Base-by-base conservation (phyloP, 2,888 invertebrate genomes). In the Dinocampus coccinellae region DNA sequence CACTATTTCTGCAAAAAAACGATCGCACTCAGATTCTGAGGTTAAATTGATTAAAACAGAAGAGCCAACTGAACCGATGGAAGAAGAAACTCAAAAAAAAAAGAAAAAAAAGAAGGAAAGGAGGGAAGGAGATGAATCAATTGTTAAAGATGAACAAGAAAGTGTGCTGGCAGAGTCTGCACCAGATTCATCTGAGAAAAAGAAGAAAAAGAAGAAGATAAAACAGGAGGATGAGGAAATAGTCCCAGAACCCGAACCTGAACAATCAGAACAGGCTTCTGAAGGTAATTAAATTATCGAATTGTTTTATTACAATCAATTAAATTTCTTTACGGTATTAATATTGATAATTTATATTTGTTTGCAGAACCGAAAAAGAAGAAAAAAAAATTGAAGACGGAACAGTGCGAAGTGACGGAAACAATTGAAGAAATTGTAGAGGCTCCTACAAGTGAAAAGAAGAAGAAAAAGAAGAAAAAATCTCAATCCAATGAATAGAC, bases 1-100 rank as follows among this genome's bases (percentile, higher is more conserved):
- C 57, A 96, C 97, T 0, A 86, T 97, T 91, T 92, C 24, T 0
- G 81, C 88, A 3, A 93, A 93, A 84, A 89, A 93, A 22, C 91
- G 91, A 78, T 20, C 42, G 16, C 89, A 91, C 80, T 90, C 90
- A 0, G 90, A 91, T 0, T 88, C 69, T n/a, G 83, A 75, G 70
- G 85, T 81, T 16, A 88, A 85, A 79, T 82, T 83, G 3, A 81
- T 88, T n/a, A 76, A 79, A 3, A 34, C 47, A 0, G 74, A 75
- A 2, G 72, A 75, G 3, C 66, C 73, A 13, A 73, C 55, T 6
- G 77, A 78, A 47, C 16, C 47, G 1, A 47, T 47, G 22, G 75
- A 61, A 3, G 78, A 78, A 16, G 81, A 79, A 61, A 68, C 77
- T 11, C 81, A 85, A 42, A 85, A 83, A 75, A 85, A 82, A 58